Conservation (phyloP, 2,888 invertebrate species). For the Hirtodrosophila histrioides region DNA sequence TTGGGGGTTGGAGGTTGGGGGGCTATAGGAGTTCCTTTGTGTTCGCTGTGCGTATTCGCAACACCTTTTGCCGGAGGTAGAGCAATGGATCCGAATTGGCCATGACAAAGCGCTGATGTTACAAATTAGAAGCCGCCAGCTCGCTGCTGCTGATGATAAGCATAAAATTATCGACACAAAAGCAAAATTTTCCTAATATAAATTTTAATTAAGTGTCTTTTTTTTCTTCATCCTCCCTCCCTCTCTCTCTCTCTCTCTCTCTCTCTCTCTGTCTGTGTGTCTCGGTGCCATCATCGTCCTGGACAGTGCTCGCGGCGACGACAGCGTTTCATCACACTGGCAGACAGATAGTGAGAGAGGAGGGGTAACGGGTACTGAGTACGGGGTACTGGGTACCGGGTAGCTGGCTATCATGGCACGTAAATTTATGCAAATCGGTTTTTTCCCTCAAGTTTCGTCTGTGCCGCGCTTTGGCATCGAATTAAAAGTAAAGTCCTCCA, state of each 20-base stretch:
- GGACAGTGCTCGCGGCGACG: conserved; percentile 49
- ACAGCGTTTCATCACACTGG: conserved; percentile 58
- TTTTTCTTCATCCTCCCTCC: not conserved
- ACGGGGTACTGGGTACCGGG: too few species aligned
- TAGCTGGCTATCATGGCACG: conserved; percentile 59
- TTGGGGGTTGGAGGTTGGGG: not conserved
- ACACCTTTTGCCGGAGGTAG: conserved; percentile 30
- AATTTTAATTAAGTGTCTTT: conserved; percentile 75
- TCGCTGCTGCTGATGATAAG: conserved; percentile 66
- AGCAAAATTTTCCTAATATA: conserved; percentile 75
- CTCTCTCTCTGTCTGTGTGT: conserved; percentile 1
- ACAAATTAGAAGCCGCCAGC: conserved; percentile 67
- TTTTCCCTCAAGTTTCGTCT: conserved; percentile 23
- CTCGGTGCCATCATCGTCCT: conserved; percentile 21
- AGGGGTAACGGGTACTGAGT: not conserved
- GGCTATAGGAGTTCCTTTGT: conserved; percentile 9
- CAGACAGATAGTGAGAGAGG: not conserved
- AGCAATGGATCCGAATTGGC: not conserved
- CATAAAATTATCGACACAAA: conserved; percentile 79
- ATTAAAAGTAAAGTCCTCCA: conserved; percentile 70
- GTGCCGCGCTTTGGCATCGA: conserved; percentile 34
- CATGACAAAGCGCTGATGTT: conserved; percentile 64
- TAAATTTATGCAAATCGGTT: conserved; percentile 78
- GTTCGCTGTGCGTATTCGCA: conserved; percentile 35
- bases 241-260: not conserved